Conservation (phyloP, 2,797 vertebrate species). For the Triplophysa yarkandensis region DNA sequence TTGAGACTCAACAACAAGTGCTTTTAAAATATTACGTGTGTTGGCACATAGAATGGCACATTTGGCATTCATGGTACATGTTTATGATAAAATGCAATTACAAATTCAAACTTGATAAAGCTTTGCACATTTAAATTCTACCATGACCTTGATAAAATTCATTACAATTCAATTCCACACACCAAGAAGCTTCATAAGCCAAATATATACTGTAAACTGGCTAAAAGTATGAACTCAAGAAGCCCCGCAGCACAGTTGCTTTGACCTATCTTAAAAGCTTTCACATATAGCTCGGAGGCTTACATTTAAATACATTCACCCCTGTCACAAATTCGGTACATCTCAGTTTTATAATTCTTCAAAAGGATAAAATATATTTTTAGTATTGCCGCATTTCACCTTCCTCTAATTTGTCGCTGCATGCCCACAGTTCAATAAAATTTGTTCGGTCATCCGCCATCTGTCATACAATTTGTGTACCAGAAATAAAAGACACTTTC, state of each 20-base stretch:
- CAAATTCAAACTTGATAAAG: not conserved
- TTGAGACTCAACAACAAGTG: not conserved
- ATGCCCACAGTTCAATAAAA: not conserved
- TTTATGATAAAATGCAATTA: not conserved
- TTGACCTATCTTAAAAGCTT: slow-evolving; percentile 7
- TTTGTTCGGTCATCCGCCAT: slow-evolving; percentile 6
- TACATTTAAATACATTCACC: not conserved
- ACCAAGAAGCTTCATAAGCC: not conserved
- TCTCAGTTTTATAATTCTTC: not conserved
- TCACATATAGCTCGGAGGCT: not conserved
- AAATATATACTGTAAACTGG: not conserved
- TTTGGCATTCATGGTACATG: not conserved
- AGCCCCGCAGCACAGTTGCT: not conserved
- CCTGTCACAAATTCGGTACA: not conserved
- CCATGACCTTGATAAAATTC: not conserved
- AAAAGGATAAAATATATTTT: not conserved
- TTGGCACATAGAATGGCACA: not conserved
- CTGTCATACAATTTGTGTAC: not conserved
- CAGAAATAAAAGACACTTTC: not conserved
- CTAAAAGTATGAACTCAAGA: not conserved
- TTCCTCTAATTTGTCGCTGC: not conserved
- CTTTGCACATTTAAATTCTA: not conserved
- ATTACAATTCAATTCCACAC: not conserved
- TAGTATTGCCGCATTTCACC: not conserved
- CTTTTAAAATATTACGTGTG: not conserved